Conservation (phyloP, 2,888 invertebrate species). For the Ormyrus rosae region DNA sequence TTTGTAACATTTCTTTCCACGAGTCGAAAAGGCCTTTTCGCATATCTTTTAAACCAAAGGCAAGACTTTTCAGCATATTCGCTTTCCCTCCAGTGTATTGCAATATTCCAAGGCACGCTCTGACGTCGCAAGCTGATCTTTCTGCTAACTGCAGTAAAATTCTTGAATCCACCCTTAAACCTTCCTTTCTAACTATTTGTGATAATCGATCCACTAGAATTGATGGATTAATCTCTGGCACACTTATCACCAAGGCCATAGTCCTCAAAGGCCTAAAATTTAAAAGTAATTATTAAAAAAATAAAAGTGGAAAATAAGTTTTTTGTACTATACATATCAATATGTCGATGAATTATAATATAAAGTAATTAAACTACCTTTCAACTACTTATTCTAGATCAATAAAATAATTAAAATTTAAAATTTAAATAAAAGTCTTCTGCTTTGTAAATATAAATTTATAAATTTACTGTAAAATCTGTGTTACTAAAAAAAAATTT, state of each 20-base stretch:
- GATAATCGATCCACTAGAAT: slow-evolving; percentile 80
- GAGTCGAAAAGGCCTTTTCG: slow-evolving; percentile 90
- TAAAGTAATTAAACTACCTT: no score
- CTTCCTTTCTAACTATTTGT: slow-evolving; percentile 83
- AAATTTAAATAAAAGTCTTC: no score
- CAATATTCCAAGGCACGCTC: slow-evolving; percentile 93
- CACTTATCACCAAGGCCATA: slow-evolving; percentile 68
- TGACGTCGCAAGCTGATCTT: slow-evolving; percentile 91
- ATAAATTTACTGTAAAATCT: not conserved
- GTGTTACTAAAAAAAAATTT: slow-evolving; percentile 9
- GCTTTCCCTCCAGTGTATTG: slow-evolving; percentile 83
- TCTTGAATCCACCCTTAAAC: slow-evolving; percentile 82
- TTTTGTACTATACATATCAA: no score
- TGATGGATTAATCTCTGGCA: slow-evolving; percentile 70
- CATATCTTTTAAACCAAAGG: slow-evolving; percentile 91
- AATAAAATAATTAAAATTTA: no score
- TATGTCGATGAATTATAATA: no score
- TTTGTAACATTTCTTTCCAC: slow-evolving; percentile 88
- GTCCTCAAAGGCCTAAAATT: slow-evolving; percentile 65
- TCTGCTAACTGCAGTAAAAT: slow-evolving; percentile 87
- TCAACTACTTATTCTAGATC: no score
- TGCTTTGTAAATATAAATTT: not conserved
- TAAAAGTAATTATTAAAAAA: no score
- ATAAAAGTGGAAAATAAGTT: no score
- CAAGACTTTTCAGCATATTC: slow-evolving; percentile 79